A percentile compares a stretch with the other conserved stretches of the same genome.
These are phyloP conservation scores for Apteryx owenii DNA, from an alignment of 2,113 vertebrate species.

Conservation along the genomic window DNA sequence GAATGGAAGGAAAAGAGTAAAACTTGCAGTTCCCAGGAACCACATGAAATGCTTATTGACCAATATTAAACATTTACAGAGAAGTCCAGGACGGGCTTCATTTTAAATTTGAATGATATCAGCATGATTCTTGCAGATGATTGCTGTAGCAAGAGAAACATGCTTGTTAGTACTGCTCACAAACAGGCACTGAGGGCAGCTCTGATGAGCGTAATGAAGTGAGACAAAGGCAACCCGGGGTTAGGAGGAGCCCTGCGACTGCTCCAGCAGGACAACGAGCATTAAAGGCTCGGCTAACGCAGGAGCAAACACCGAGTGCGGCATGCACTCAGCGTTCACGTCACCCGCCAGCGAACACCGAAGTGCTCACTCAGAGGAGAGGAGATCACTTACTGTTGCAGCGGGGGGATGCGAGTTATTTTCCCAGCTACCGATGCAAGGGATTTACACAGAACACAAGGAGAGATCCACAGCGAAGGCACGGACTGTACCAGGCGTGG, in stretches of 20 bases:
- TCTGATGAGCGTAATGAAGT: background rate
- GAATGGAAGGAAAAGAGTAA: background rate
- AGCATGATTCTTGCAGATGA: background rate
- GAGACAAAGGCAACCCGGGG: background rate
- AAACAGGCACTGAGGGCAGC: background rate
- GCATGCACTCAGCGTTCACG: background rate
- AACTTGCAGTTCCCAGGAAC: background rate
- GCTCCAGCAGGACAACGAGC: background rate
- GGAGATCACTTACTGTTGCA: background rate
- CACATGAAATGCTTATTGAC: background rate
- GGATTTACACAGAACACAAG: background rate
- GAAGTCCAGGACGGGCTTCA: background rate
- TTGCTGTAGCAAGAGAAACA: conserved; percentile 37
- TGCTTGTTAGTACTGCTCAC: conserved; percentile 28
- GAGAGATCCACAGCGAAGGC: background rate
- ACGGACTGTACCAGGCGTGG: rapidly evolving
- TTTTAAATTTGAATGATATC: background rate
- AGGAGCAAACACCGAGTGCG: background rate
- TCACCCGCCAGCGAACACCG: background rate
- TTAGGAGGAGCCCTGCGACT: background rate
- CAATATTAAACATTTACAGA: background rate
- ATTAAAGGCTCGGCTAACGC: rapidly evolving
- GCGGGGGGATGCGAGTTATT: background rate
- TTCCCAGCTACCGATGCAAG: background rate
- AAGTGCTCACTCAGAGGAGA: background rate